Conservation (phyloP, 2,797 vertebrate genomes). For the Calcarius lapponicus region DNA sequence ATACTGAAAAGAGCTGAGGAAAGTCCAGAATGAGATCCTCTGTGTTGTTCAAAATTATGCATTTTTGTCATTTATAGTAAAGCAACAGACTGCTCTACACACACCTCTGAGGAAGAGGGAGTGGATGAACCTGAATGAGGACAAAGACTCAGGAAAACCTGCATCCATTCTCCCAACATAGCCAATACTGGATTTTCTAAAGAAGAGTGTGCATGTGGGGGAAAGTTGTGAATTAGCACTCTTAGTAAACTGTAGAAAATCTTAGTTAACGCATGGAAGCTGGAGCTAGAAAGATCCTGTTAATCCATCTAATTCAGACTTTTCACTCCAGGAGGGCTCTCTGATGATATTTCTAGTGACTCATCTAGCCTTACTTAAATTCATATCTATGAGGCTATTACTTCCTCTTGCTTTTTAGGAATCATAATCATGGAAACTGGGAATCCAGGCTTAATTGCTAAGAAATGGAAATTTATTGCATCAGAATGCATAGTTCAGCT, state of each 20-base stretch:
- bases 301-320: background rate
- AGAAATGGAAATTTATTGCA: background rate
- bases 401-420: conserved; percentile 7
- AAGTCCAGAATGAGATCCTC: background rate
- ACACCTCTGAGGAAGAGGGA: background rate
- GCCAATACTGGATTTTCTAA: background rate
- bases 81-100: background rate
- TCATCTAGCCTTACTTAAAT: background rate
- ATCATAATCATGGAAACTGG: background rate
- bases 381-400: background rate
- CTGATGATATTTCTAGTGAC: background rate
- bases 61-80: background rate
- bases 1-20: background rate
- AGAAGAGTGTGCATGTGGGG: background rate
- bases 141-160: background rate
- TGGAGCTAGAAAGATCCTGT: background rate
- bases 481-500: background rate
- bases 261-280: background rate
- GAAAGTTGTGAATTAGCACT: background rate
- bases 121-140: background rate
- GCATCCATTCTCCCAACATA: background rate
- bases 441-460: background rate
- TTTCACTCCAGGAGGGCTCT: background rate
- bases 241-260: background rate
- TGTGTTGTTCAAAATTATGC: background rate